Evolutionary conservation across 92 coral and sea anemone genomes (phyloP), one percentile per base, ranked within the genome.

Genomic region (Porites evermanni): DNA sequence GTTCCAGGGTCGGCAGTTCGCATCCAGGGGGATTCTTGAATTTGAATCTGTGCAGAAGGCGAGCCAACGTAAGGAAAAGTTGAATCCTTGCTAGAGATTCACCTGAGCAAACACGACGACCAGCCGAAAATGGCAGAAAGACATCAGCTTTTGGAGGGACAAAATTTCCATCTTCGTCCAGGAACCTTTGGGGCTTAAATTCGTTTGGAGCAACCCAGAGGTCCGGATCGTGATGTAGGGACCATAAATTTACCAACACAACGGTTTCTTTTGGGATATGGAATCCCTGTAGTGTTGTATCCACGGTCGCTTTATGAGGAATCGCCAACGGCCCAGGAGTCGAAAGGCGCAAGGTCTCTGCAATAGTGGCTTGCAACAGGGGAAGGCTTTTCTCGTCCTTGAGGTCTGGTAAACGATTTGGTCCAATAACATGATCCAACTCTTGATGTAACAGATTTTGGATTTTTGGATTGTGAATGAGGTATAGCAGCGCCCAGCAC

Each of bases 391-490:
- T 63, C 53, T 72, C 38, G 70, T 87, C 90, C 52, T 80, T 32
- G 70, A 79, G 65, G 58, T 71, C 60, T 6, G 90, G 90, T 18
- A 87, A 50, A 26, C 90, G 86, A 71, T 47, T 20, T 67, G 54
- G 79, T 20, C 93, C 93, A 26, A 86, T 89, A 24, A 76, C 90
- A 26, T 73, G 72, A 78, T 90, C 93, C 12, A 90, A 71, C 80
- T 90, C 93, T 77, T 84, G 80, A 64, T 81, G 93, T 38, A 90
- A 16, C 74, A 75, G 68, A 77, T 75, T 64, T 70, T 90, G 93
- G 72, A 88, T 71, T n/a, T 75, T 87, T 75, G 93, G 93, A 65
- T 90, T 75, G 51, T 77, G 90, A 32, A 88, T 75, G 19, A 90
- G 18, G 66, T 63, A 77, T 72, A 90, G 73, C 9, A 90, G 51